Evolutionary conservation across 2,797 vertebrate species (phyloP), one percentile per base, ranked within the genome.

Genomic region (Pangasius sanitwongsei): DNA sequence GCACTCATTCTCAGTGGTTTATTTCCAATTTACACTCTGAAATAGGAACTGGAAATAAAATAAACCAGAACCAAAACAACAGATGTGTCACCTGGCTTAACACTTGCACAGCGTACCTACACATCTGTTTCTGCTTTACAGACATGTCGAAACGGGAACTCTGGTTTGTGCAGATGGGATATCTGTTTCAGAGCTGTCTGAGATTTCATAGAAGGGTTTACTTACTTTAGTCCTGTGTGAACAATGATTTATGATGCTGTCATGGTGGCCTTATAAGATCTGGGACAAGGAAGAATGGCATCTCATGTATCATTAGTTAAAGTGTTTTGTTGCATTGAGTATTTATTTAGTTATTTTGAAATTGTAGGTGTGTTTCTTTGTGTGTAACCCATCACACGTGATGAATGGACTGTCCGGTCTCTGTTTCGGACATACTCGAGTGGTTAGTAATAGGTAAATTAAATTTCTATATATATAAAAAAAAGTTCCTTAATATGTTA

Each of bases 161-260:
- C 34, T 44, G 25, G 12, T n/a, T 63, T 28, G 23, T 23, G 13
- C 80, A 28, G 57, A 83, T 63, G 57, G 80, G 80, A 83, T 61
- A 84, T 86, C 67, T 67, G 74, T 34, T 15, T 59, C 50, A 77
- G 75, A 12, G 57, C 69, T 72, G 48, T 81, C 61, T 41, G 77
- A 80, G 65, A 67, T 69, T 80, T 65, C 72, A 78, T 48, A 31
- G 41, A 74, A 37, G 53, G 87, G 28, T 83, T 78, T 55, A 59
- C 70, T 87, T 72, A 61, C 78, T 59, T 28, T 63, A 50, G 34
- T 63, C 44, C 44, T 63, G 57, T 34, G 74, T 67, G 57, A 41
- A 48, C 70, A 82, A 48, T 85, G 81, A 81, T 85, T 85, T 86
- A 86, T 61, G 63, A 86, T 87, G 57, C 15, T 81, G 86, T 89